Percentiles rank a stretch among this genome's conserved stretches.
Evolutionary conservation across 2,113 vertebrate genomes (phyloP).

Genomic region (Corythoichthys intestinalis): DNA sequence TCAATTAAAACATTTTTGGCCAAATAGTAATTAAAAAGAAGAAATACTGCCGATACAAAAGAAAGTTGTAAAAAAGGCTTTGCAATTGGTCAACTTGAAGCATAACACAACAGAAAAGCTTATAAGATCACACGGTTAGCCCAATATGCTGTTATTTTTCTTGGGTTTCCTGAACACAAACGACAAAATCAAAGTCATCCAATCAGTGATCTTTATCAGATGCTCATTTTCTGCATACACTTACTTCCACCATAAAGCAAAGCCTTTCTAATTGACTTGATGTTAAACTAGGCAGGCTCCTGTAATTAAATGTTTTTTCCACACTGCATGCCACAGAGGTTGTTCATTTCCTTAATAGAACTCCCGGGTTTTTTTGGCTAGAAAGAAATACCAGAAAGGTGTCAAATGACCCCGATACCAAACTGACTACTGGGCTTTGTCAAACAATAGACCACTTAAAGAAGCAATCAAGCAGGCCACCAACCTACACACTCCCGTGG

Average conservation of each 20-base stretch:
- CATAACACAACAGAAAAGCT: background rate
- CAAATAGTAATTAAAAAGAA: no score
- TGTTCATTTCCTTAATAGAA: conserved; percentile 52
- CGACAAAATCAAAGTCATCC: background rate
- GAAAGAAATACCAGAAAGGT: no score
- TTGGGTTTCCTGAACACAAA: conserved; percentile 1
- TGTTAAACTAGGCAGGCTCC: conserved; percentile 30
- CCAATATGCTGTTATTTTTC: background rate
- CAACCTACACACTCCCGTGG: no score
- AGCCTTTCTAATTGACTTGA: conserved; percentile 22
- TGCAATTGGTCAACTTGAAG: background rate
- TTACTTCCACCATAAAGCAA: conserved; percentile 3
- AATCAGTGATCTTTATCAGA: background rate
- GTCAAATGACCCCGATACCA: no score
- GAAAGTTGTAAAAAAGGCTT: background rate
- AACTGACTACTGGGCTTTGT: no score
- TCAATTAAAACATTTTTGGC: no score
- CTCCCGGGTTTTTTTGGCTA: no score
- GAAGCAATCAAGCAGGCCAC: no score
- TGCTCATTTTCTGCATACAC: background rate
- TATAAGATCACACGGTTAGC: background rate
- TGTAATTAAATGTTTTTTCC: conserved; percentile 51
- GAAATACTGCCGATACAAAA: no score
- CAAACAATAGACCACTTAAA: no score
- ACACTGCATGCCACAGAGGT: conserved; percentile 38